Base-by-base conservation (phyloP, 2,888 invertebrate genomes). In the Ectemnius cavifrons region DNA sequence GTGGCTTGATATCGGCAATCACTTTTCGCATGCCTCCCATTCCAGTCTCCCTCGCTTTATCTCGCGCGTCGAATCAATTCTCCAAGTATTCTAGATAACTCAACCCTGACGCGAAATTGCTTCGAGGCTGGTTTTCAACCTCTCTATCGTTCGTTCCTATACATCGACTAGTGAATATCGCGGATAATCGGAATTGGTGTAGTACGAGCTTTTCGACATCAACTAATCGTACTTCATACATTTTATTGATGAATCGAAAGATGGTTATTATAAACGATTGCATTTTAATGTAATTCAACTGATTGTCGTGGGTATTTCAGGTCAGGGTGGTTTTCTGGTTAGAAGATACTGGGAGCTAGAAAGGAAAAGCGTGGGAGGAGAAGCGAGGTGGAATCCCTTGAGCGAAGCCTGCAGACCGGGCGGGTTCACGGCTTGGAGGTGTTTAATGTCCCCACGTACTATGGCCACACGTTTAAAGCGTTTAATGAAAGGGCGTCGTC, bases 401-500 rank as follows among this genome's bases (percentile, higher is more conserved):
- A 74, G 66, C 58, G 60, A 57, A 37, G 37, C 45, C 59, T 52
- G 58, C 46, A 49, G 46, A 47, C 16, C 73, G 45, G 62, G 61
- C 59, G 47, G 63, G 73, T 78, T 71, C 74, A 27, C 72, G 68
- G 66, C 61, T 37, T 37, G 61, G 64, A 65, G 73, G 76, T 77
- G 80, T 81, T 79, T 76, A 80, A 80, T 59, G 71, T 79, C 71
- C 63, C 75, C 72, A 64, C 72, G 82, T 74, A 79, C 70, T 76
- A 67, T 76, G 82, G 84, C 75, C 79, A 83, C 82, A 81, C 84
- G 83, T 83, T 86, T 75, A 68, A 78, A 75, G 73, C 80, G 71
- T 69, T 87, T 85, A 87, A 86, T 86, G 85, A 85, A 84, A 85
- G 83, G 84, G 79, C 82, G 83, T 83, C 74, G 84, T 76, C 80